Evolutionary conservation across 2,888 invertebrate species (phyloP).

Genomic region (Iphiclides podalirius): DNA sequence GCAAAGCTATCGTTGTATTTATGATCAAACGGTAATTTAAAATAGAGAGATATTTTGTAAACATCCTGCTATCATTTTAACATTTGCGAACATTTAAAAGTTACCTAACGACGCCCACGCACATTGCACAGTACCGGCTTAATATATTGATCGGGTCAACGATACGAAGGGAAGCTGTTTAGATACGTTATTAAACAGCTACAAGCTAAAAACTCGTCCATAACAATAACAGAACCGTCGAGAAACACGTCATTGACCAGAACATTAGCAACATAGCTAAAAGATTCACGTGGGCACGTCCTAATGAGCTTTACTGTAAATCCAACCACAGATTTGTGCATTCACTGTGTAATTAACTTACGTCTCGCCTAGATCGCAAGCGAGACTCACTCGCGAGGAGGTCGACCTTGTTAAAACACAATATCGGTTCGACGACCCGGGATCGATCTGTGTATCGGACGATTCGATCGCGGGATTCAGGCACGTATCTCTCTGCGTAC

Average conservation of each 20-base stretch:
- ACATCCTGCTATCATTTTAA: conserved; percentile 1
- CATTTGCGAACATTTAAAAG: no score
- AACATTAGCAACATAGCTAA: neutral
- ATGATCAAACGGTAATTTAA: neutral
- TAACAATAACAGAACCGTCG: neutral
- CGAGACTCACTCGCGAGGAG: no score
- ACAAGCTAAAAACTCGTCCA: no score
- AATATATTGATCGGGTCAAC: conserved; percentile 18
- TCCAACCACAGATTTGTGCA: conserved; percentile 15
- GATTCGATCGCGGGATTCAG: conserved; percentile 30
- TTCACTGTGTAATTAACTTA: conserved; percentile 27
- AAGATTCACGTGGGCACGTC: conserved; percentile 11
- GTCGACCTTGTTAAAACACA: no score
- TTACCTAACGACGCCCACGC: conserved; percentile 14
- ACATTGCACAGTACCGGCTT: neutral
- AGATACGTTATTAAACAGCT: conserved; percentile 19
- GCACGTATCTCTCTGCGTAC: conserved; percentile 40
- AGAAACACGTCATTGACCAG: neutral
- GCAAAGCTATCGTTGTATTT: neutral
- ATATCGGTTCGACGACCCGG: conserved; percentile 37
- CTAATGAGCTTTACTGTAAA: conserved; percentile 22
- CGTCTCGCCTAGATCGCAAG: neutral
- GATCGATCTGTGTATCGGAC: conserved; percentile 29
- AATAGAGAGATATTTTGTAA: conserved; percentile 6
- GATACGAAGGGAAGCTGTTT: conserved; percentile 18